phyloP scores from a whole-genome alignment of 2,888 invertebrate genomes.

The Tetragonisca angustula region DNA sequence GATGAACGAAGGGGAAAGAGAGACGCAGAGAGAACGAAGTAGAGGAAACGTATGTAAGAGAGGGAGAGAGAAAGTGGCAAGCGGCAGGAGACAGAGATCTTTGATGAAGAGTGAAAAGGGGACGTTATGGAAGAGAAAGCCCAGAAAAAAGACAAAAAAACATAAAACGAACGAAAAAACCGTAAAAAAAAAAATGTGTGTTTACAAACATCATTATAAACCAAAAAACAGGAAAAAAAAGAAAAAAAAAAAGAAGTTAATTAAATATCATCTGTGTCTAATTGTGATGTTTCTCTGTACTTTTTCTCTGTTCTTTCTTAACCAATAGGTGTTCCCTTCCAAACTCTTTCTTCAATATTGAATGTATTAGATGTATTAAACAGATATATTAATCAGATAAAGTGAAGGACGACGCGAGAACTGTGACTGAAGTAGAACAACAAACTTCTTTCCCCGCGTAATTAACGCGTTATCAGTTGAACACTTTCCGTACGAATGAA shows the following conservation, averaged over 20 bases:
- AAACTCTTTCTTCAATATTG: slow-evolving; percentile 76
- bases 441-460: not conserved
- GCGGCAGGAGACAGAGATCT: not conserved
- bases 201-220: slow-evolving; percentile 6
- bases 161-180: not conserved
- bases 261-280: slow-evolving; percentile 75
- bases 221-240: slow-evolving; percentile 44
- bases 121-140: not conserved
- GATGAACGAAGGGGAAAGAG: not conserved
- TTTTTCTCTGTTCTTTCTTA: slow-evolving; percentile 75
- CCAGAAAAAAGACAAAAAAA: not conserved
- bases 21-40: slow-evolving; percentile 6
- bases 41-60: not conserved
- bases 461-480: not conserved
- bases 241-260: slow-evolving; percentile 64
- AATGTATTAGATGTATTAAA: no score
- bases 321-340: slow-evolving; percentile 72
- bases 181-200: not conserved
- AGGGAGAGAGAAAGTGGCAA: slow-evolving; percentile 4
- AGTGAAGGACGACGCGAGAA: slow-evolving; percentile 24
- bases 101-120: not conserved
- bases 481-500: not conserved
- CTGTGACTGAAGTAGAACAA: not conserved
- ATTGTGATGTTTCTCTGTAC: slow-evolving; percentile 80
- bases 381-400: not conserved